Evolutionary conservation across 2,888 invertebrate genomes (phyloP).

Genomic region (Tenthredo distinguenda): DNA sequence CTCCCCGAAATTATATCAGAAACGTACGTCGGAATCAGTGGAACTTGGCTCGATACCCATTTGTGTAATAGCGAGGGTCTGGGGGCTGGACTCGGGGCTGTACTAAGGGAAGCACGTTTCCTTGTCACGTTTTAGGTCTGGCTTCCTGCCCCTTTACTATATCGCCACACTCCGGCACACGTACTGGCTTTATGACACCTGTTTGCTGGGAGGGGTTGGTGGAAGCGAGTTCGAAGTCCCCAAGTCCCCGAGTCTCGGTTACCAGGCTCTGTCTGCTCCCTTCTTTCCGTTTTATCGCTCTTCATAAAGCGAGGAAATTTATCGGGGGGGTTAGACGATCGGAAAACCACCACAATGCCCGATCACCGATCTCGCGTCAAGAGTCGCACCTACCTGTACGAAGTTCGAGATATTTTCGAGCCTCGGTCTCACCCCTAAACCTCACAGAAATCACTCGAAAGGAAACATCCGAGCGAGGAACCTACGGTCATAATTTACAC

Average conservation of each 20-base stretch:
- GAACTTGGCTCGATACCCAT: conserved; percentile 21
- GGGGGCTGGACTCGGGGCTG: background rate
- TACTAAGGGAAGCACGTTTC: conserved; percentile 49
- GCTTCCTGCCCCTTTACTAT: conserved; percentile 56
- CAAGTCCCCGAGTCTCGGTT: conserved; percentile 12
- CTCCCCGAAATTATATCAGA: background rate
- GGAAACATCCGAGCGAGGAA: background rate
- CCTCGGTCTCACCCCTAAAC: background rate
- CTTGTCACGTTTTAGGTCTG: conserved; percentile 65
- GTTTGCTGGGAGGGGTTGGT: conserved; percentile 64
- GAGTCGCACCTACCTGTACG: background rate
- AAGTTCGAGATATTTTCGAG: background rate
- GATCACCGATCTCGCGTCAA: background rate
- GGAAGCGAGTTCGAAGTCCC: background rate
- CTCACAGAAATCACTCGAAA: background rate
- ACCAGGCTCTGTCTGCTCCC: background rate
- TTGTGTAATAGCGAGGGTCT: conserved; percentile 16
- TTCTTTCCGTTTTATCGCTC: conserved; percentile 2
- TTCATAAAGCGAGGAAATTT: background rate
- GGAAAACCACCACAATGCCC: background rate
- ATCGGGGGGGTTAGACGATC: background rate
- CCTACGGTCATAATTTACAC: background rate
- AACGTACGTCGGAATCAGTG: background rate
- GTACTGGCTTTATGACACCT: conserved; percentile 72
- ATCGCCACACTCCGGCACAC: conserved; percentile 60